Percentiles rank a stretch among this genome's conserved stretches.
phyloP scores from a whole-genome alignment of 2,888 invertebrate species.

The Drosophila silvestris region DNA sequence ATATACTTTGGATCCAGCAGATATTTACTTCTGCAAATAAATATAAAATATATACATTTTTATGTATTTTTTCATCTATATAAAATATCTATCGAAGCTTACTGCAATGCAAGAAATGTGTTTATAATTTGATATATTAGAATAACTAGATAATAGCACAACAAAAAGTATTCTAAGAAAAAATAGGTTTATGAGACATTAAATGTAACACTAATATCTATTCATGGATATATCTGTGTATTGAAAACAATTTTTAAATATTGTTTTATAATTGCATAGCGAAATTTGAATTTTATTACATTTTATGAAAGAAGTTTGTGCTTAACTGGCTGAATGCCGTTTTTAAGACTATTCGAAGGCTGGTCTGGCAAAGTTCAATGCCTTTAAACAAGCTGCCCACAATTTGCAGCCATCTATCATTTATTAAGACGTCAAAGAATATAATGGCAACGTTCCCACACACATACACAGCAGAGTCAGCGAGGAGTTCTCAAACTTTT shows the following conservation, averaged over 20 bases:
- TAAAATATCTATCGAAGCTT: not conserved
- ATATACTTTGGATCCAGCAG: constrained; percentile 83
- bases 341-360: not conserved
- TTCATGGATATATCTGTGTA: not conserved
- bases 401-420: constrained; percentile 60
- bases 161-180: not conserved
- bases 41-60: not conserved
- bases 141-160: not conserved
- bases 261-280: not conserved
- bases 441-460: constrained; percentile 40
- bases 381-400: constrained; percentile 29
- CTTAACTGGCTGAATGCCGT: not conserved
- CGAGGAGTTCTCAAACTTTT: constrained; percentile 22
- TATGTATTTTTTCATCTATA: not conserved
- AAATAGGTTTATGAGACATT: not conserved
- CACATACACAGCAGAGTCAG: not conserved
- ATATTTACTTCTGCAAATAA: constrained; percentile 76
- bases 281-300: not conserved
- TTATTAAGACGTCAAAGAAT: constrained; percentile 62
- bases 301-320: not conserved
- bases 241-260: not conserved
- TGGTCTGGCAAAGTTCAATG: constrained; percentile 54
- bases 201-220: not conserved
- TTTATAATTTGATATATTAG: not conserved
- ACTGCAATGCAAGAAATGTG: not conserved